Evolutionary conservation across 2,888 invertebrate species (phyloP), one percentile per base, ranked within the genome.

Genomic region (Sisyra terminalis): DNA sequence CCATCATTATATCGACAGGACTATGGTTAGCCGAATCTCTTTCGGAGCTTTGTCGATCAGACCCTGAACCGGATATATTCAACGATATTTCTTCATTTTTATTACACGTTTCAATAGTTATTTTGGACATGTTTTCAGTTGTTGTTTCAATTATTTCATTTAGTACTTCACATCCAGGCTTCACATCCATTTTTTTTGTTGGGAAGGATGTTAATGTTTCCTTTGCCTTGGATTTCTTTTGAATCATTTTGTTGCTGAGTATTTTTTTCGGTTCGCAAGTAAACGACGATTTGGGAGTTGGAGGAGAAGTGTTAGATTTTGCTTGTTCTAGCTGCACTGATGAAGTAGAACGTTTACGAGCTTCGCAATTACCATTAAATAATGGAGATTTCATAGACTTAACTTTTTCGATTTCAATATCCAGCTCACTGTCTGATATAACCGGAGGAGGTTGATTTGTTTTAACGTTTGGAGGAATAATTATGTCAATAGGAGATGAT

Each of bases 1-100:
- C 79, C 51, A 79, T 57, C 57, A 77, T 74, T 30, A 75, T 75
- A 52, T 81, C 82, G 43, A 75, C 71, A 2, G 81, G 81, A 61
- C 83, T 83, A 54, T 82, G 80, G 61, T 81, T 83, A 15, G 82
- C 82, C 16, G 82, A 82, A 61, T 82, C 81, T 54, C 81, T 46
- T 53, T 60, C 53, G 57, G 53, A 50, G 61, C 60, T 15, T 59
- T 61, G 46, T 58, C 57, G 48, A 61, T 59, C 52, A 59, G 61
- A 15, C 59, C 59, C 36, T 57, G 57, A 32, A 54, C 57, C 8
- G 57, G 58, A 3, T 61, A 62, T 42, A 55, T 58, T 11, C 8
- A 17, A 57, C 57, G 36, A 57, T 54, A 10, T 53, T 51, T 45
- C 54, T 55, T 52, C 16, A 34, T 32, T 18, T 39, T 37, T 34